A percentile compares a stretch with the other conserved stretches of the same genome.
phyloP scores from a whole-genome alignment of 2,888 invertebrate species.

The Leptopilina syphax region DNA sequence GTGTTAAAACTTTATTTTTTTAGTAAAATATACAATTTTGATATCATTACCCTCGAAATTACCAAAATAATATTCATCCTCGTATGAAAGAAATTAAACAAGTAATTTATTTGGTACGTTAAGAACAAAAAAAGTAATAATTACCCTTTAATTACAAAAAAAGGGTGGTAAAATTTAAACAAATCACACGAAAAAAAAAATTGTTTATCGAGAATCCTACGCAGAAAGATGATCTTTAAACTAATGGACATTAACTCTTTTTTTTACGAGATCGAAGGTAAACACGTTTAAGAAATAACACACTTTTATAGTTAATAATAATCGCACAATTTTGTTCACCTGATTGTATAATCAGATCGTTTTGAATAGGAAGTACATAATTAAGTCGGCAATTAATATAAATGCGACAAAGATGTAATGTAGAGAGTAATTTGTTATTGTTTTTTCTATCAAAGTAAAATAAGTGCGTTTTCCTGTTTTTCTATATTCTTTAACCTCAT shows the following conservation, averaged over 20 bases:
- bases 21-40: no score
- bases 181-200: not conserved
- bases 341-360: conserved; percentile 5
- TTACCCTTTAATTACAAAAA: no score
- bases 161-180: not conserved
- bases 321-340: conserved; percentile 25
- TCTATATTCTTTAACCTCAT: no score
- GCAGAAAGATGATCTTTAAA: not conserved
- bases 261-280: conserved; percentile 12
- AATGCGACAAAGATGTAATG: not conserved
- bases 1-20: no score
- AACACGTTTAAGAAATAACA: conserved; percentile 6
- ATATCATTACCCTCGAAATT: no score
- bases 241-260: conserved; percentile 13
- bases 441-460: not conserved
- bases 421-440: not conserved
- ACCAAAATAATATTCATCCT: no score
- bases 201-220: conserved; percentile 22
- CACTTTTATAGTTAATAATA: conserved; percentile 19
- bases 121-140: no score
- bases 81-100: no score
- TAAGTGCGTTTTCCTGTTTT: not conserved
- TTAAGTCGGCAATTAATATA: conserved; percentile 13
- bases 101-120: no score
- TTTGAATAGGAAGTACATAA: conserved; percentile 17